Base-by-base conservation (phyloP, 2,113 vertebrate species). In the Eulacestoma nigropectus region DNA sequence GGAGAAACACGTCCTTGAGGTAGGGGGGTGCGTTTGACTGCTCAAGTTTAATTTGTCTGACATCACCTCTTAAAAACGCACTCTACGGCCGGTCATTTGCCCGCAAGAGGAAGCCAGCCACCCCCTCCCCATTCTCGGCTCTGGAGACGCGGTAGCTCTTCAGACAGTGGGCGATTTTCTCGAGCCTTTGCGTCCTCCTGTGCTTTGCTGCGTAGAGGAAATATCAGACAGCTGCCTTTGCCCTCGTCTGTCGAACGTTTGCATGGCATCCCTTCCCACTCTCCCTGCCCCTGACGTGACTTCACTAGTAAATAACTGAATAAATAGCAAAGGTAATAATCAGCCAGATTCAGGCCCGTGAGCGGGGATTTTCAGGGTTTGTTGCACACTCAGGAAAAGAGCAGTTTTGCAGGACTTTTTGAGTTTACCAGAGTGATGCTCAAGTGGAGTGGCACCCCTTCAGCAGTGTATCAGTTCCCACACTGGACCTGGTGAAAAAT, bases 61-160 rank as follows among this genome's bases (percentile, higher is more conserved):
- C 95, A 94, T 93, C 93, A 96, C 29, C 9, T 44, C 69, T 78
- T 49, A 89, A 93, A 96, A 95, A 92, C 53, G 67, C 79, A 6
- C 33, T 42, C 62, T 74, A 25, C 3, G 16, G 56, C 33, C 27
- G 13, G 77, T 72, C 41, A 6, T 69, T 83, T 63, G 82, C 76
- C 70, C 52, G 52, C 33, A 57, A 46, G 68, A 85, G 85, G 53
- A 84, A 84, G 56, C 22, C 65, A n/a, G 44, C 50, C 26, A 11
- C 87, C 81, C 81, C 41, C 23, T 91, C 32, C 87, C 35, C 91
- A 12, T 55, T 44, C 68, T 69, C 39, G 17, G 47, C 62, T 47
- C 23, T 55, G 49, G 19, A 72, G 17, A 12, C 55, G 20, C 50
- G 60, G 47, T 47, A 30, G 60, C 59, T 74, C 68, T 41, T 44